Conservation (phyloP, 2,888 invertebrate genomes). For the Cheilosia scutellata region DNA sequence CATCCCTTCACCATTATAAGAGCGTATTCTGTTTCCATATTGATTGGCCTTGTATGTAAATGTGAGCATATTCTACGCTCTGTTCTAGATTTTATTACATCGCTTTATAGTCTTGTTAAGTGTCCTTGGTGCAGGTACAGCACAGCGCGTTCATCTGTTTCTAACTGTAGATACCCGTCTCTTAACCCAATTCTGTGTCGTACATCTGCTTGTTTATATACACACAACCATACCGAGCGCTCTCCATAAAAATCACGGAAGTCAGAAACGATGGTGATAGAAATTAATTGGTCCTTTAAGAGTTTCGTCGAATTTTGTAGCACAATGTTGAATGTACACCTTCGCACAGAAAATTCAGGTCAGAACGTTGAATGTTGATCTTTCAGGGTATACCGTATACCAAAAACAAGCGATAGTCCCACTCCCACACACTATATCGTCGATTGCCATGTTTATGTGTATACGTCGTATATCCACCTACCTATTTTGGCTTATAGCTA, state of each 20-base stretch:
- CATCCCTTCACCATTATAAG: background rate
- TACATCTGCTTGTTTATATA: background rate
- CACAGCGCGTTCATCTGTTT: background rate
- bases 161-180: background rate
- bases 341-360: background rate
- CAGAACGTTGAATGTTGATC: slow-evolving; percentile 6
- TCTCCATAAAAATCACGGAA: slow-evolving; percentile 15
- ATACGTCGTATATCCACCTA: background rate
- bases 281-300: slow-evolving; percentile 37
- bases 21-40: background rate
- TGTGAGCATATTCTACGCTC: background rate
- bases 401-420: background rate
- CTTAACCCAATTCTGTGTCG: background rate
- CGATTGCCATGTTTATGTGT: background rate
- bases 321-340: background rate
- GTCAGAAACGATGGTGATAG: slow-evolving; percentile 9
- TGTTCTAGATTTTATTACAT: background rate
- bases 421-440: background rate
- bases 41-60: background rate
- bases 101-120: background rate
- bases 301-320: slow-evolving; percentile 20
- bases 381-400: background rate
- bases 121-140: background rate
- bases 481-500: background rate
- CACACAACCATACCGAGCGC: background rate